Evolutionary conservation across 2,888 invertebrate species (phyloP).

Genomic region (Subacronicta megacephala): DNA sequence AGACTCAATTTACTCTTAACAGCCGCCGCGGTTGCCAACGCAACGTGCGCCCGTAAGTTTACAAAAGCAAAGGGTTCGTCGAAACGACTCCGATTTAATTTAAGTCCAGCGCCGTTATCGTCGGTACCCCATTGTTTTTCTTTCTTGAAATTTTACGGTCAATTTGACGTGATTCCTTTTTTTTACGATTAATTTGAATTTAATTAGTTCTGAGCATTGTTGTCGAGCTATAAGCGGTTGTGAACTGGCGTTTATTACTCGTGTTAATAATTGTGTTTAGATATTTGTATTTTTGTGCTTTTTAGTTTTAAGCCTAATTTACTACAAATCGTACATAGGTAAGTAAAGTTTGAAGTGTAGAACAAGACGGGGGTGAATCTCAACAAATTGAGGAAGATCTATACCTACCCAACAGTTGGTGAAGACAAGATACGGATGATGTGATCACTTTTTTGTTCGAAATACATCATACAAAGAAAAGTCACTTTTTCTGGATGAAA

Average conservation of each 20-base stretch:
- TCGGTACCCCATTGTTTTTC: constrained; percentile 87
- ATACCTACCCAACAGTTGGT: too few relatives aligned
- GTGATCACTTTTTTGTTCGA: too few relatives aligned
- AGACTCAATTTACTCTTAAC: neutral
- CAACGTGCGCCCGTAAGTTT: constrained; percentile 63
- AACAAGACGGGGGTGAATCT: too few relatives aligned
- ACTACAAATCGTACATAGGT: too few relatives aligned
- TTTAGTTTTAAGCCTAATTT: constrained; percentile 13
- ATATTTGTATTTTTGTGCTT: too few relatives aligned
- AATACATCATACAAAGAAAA: too few relatives aligned
- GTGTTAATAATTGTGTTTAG: constrained; percentile 30
- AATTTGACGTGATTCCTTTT: constrained; percentile 88
- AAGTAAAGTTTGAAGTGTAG: too few relatives aligned
- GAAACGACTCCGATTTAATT: constrained; percentile 88
- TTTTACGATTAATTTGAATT: constrained; percentile 86
- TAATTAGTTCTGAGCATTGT: constrained; percentile 84
- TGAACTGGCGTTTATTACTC: constrained; percentile 37
- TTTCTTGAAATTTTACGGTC: constrained; percentile 88
- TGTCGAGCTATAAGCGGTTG: constrained; percentile 56
- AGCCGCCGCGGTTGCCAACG: neutral
- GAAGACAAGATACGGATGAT: too few relatives aligned
- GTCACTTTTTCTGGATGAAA: too few relatives aligned
- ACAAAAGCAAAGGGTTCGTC: constrained; percentile 82
- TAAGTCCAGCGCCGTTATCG: constrained; percentile 87
- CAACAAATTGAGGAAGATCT: too few relatives aligned